phyloP scores from a whole-genome alignment of 1,140 invertebrate genomes.

The Ctenoplectra terminalis region DNA sequence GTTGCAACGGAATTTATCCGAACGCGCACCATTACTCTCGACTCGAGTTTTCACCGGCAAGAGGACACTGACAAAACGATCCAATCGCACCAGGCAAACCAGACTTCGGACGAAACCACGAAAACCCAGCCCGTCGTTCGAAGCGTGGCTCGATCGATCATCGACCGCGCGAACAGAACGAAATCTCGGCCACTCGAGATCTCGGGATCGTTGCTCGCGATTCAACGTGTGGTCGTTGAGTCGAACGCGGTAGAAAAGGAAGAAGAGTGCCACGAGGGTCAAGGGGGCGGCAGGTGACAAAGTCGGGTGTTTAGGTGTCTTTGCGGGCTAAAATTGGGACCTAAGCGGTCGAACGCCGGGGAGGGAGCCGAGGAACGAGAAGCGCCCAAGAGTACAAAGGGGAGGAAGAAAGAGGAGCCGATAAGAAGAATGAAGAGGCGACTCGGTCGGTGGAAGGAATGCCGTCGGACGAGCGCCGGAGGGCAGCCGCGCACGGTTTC shows the following conservation, averaged over 20 bases:
- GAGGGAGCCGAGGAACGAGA: conserved; percentile 46
- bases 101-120: background rate
- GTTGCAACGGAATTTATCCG: background rate
- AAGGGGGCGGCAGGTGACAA: conserved; percentile 77
- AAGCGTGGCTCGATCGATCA: conserved; percentile 1
- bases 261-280: conserved; percentile 11
- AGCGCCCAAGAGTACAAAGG: conserved; percentile 66
- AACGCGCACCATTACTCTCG: conserved; percentile 11
- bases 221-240: background rate
- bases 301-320: conserved; percentile 75
- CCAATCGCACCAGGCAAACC: background rate
- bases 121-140: background rate
- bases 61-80: background rate
- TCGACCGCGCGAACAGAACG: conserved; percentile 8
- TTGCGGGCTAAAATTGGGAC: conserved; percentile 69
- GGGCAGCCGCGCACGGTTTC: conserved; percentile 70
- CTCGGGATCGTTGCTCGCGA: background rate
- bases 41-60: background rate
- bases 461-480: conserved; percentile 83
- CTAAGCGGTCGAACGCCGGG: conserved; percentile 44
- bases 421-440: conserved; percentile 78
- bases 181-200: background rate
- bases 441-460: conserved; percentile 77
- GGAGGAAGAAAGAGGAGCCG: conserved; percentile 66
- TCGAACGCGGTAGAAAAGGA: background rate